Conservation (phyloP, 2,888 invertebrate species). For the Eristalis intricaria region DNA sequence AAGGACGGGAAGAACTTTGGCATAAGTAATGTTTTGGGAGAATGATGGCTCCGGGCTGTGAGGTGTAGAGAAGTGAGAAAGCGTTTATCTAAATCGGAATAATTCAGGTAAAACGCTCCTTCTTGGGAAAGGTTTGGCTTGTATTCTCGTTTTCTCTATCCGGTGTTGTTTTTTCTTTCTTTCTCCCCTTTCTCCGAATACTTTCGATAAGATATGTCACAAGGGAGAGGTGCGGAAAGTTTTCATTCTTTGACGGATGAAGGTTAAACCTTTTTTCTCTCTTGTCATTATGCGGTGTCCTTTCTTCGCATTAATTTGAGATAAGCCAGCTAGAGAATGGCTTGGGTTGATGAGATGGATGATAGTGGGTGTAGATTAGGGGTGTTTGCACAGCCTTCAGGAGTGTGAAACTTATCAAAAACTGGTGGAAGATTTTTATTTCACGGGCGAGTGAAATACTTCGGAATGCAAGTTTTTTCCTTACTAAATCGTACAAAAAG, state of each 20-base stretch:
- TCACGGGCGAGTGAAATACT: too few relatives aligned
- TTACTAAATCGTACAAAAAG: too few relatives aligned
- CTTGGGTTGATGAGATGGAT: conserved; percentile 42
- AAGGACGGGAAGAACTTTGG: conserved; percentile 37
- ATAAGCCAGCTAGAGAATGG: conserved; percentile 40
- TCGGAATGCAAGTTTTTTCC: too few relatives aligned
- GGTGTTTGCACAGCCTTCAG: conserved; percentile 18
- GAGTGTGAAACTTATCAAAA: conserved; percentile 3
- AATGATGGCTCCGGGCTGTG: conserved; percentile 10
- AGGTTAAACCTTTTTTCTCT: conserved; percentile 42
- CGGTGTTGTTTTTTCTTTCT: conserved; percentile 1
- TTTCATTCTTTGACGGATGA: conserved; percentile 40
- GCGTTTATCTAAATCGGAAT: conserved; percentile 62
- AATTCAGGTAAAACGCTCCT: conserved; percentile 53
- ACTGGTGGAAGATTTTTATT: background rate
- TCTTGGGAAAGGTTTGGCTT: conserved; percentile 8
- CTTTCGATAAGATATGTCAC: conserved; percentile 34
- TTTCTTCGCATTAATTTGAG: conserved; percentile 36
- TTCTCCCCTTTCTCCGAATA: background rate
- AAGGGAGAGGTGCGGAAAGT: conserved; percentile 24
- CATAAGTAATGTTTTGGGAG: conserved; percentile 29
- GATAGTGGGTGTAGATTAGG: conserved; percentile 20
- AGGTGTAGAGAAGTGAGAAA: conserved; percentile 50
- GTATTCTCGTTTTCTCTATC: conserved; percentile 20
- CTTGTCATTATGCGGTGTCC: background rate